Evolutionary conservation across 92 coral and sea anemone species (phyloP), one percentile per base, ranked within the genome.

Genomic region (Epizoanthus stellaris): DNA sequence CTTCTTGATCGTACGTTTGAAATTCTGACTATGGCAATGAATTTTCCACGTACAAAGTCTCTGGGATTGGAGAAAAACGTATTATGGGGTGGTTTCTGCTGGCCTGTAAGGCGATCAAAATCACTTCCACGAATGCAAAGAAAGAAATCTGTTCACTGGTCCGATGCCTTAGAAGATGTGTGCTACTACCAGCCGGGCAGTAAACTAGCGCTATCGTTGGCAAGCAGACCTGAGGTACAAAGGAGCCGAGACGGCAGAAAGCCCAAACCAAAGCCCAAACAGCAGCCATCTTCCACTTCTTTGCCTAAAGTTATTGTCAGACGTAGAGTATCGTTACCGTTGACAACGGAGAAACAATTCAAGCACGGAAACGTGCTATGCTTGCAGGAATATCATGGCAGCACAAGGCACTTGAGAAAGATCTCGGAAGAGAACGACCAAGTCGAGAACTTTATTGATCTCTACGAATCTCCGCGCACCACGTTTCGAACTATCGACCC

Each of bases 321-420:
- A 68, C 73, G 73, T 38, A 68, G 73, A 68, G 73, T 52, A 45
- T 68, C 73, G 73, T 68, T 68, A 52, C 73, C 73, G 73, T 68
- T 68, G 73, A 68, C 73, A 68, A 68, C 73, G 52, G 73, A 68
- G 73, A 68, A 68, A 68, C 38, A 68, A 68, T 68, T 68, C 73
- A 68, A 68, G 73, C 73, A 68, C 3, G 73, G 14, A 45, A 68
- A 68, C 73, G 38, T 68, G 45, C 49, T 68, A 68, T 68, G 73
- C 52, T 36, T 68, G 73, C 49, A 38, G 7, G 73, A 68, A 68
- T 68, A 68, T 68, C 73, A 68, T 43, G 73, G 73, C 21, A 38
- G 73, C 14, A 68, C 73, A 68, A 68, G 5, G 25, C 73, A 68
- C 73, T 68, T 68, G 25, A 68, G 73, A 68, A 12, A 68, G 23